Base-by-base conservation (phyloP, 1,140 invertebrate species). In the Megathymus violae region DNA sequence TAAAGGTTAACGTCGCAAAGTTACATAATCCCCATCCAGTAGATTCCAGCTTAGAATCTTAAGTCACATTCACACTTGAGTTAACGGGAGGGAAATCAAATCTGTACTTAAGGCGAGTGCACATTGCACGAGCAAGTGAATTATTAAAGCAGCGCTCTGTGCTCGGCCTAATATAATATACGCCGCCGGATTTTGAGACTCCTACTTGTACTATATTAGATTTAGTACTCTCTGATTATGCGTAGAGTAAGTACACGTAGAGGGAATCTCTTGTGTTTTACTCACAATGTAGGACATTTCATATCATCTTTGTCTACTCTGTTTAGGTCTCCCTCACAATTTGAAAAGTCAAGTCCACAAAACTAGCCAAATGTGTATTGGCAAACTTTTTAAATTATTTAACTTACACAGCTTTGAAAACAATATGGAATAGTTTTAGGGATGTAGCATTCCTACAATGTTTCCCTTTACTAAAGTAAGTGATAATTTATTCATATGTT, bases 131-230 rank as follows among this genome's bases (percentile, higher is more conserved):
- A 64, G 73, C 64, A 64, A 43, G 62, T 70, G 72, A 77, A 77
- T 78, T 70, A 78, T 80, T 78, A 75, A 78, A 69, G 69, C 69
- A 58, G 64, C 52, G 67, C 70, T 75, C 75, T 77, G 78, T 74
- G 69, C 75, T 68, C 75, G 66, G 76, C 78, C 78, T 87, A 82
- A 87, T 84, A 85, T 85, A 87, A 87, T 85, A 81, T 80, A 84
- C 80, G 76, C 62, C 62, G 48, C 71, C 61, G 76, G 80, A 80
- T 83, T 83, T 78, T 80, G 78, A 80, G 77, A 78, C 74, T 81
- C 73, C 74, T 76, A 78, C 70, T 84, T 80, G 76, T 78, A 74
- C 78, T 84, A 78, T 85, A 87, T 87, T 87, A 85, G 84, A 87
- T 87, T 87, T 84, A 87, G 71, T 79, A 76, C 76, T 79, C 78